These are phyloP conservation scores for Hybos culiciformis DNA, from an alignment of 2,888 invertebrate species.

Conservation along the genomic window DNA sequence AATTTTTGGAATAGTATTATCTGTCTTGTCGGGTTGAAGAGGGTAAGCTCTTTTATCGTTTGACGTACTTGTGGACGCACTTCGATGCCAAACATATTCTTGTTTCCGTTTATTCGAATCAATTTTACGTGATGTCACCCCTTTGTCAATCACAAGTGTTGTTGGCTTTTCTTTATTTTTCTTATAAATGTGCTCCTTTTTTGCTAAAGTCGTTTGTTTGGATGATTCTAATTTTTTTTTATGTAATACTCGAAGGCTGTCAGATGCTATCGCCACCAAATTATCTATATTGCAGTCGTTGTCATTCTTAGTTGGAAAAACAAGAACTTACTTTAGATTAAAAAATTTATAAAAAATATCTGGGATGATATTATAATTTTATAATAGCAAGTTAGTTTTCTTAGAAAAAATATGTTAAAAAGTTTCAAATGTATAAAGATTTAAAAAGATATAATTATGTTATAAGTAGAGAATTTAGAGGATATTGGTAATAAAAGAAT, in stretches of 20 bases:
- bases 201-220: background rate
- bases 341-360: no score
- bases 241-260: conserved; percentile 25
- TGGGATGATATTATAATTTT: no score
- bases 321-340: no score
- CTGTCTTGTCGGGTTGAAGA: conserved; percentile 23
- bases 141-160: conserved; percentile 13
- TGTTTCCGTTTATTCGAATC: conserved; percentile 19
- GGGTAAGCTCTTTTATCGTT: conserved; percentile 12
- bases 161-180: conserved; percentile 25
- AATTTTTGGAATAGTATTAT: conserved; percentile 30
- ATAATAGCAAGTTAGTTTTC: no score
- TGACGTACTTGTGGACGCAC: conserved; percentile 9
- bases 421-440: no score
- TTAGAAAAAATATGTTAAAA: no score
- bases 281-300: no score
- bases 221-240: conserved; percentile 8
- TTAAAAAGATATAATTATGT: no score
- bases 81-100: conserved; percentile 11
- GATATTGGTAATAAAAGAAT: no score
- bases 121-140: conserved; percentile 17
- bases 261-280: no score
- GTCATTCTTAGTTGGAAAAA: no score
- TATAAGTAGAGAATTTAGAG: no score
- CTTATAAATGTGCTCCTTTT: conserved; percentile 25